Evolutionary conservation across 2,797 vertebrate species (phyloP).

Genomic region (Falco berigora): DNA sequence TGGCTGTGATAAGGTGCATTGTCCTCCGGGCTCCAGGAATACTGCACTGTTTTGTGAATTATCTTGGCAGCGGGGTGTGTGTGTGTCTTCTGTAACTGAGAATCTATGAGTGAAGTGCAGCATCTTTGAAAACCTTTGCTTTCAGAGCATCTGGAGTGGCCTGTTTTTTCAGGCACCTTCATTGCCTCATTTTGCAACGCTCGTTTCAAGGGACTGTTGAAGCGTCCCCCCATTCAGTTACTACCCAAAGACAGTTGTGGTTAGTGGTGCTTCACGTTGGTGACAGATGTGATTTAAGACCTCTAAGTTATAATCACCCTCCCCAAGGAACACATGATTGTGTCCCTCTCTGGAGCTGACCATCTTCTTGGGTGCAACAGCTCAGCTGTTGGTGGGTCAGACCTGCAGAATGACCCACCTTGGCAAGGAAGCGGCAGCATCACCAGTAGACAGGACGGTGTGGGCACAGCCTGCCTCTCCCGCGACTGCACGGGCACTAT

Average conservation of each 20-base stretch:
- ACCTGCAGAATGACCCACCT: neutral
- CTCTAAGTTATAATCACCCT: neutral
- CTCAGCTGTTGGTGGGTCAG: neutral
- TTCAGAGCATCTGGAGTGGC: neutral
- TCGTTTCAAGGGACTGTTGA: neutral
- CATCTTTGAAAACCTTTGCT: neutral
- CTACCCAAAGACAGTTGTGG: neutral
- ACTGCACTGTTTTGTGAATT: neutral
- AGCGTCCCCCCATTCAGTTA: neutral
- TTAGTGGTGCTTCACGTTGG: neutral
- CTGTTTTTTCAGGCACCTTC: neutral
- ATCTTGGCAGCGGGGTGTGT: neutral
- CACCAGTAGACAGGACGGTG: neutral
- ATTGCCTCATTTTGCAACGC: rapidly evolving
- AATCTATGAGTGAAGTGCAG: neutral
- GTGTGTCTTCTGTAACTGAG: neutral
- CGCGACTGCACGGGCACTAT: rapidly evolving
- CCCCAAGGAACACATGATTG: rapidly evolving
- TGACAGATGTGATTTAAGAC: neutral
- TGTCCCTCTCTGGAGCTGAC: neutral
- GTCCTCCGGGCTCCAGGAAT: neutral
- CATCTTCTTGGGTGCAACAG: neutral
- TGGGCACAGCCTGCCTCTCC: neutral
- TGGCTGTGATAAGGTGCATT: neutral
- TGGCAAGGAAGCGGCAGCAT: neutral